Evolutionary conservation across 2,888 invertebrate genomes (phyloP), one percentile per base, ranked within the genome.

Genomic region (Eristalinus sepulchralis): DNA sequence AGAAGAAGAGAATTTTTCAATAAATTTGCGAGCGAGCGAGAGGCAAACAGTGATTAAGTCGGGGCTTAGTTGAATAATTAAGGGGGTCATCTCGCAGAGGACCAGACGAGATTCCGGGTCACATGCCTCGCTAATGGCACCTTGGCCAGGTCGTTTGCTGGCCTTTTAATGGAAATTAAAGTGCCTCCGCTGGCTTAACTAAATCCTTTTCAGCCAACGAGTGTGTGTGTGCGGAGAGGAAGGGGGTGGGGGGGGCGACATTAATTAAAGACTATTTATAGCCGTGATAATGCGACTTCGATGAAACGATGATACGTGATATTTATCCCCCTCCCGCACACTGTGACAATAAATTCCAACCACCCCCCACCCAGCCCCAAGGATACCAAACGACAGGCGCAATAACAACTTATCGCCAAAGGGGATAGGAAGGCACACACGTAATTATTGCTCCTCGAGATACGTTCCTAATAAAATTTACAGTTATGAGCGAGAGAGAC

Each of bases 251-350:
- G 24, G 13, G n/a, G 34, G 64, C 27, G 31, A 39, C 64, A 66
- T 67, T 73, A 77, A 81, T 81, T 81, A 85, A 63, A 66, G 72
- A 67, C 36, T 72, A 57, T 68, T 76, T 81, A 71, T 68, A 62
- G 47, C 10, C 55, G 24, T 27, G 66, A 66, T 68, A 17, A 47
- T 68, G 62, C 24, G 62, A 34, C 67, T 39, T 68, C 63, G 47
- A 47, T 47, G 47, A 47, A 17, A 47, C 47, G 47, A 47, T 47
- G 47, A 47, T 47, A 47, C 47, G 47, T 57, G 57, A 34, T 57
- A 66, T 77, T 60, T 67, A 77, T 77, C 66, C 66, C 63, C 34
- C 5, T 55, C 33, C 11, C 11, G 13, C 11, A 66, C 57, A 27
- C 20, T 34, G 53, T n/a, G 47, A 60, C 27, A 72, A 72, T 80